Base-by-base conservation (phyloP, 2,888 invertebrate genomes). In the Rosalia funebris region DNA sequence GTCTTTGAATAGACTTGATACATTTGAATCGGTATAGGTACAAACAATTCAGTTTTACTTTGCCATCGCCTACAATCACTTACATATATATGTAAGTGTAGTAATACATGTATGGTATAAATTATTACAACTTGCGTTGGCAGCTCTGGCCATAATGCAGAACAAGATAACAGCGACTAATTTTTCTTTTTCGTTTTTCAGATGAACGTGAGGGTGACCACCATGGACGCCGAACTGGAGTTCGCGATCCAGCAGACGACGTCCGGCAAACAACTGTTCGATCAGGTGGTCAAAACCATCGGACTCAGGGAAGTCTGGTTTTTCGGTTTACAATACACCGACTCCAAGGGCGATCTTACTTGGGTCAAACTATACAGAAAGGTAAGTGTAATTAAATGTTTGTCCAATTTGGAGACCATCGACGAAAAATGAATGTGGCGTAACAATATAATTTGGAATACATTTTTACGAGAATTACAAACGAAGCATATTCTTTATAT, bases 181-280 rank as follows among this genome's bases (percentile, higher is more conserved):
- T n/a, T n/a, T n/a, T n/a, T n/a, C n/a, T n/a, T n/a, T n/a, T n/a
- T n/a, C n/a, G 25, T 54, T 68, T 82, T 84, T 1, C 84, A 95
- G 95, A 94, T 98, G 89, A 98, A 98, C 89, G 98, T 99, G 82
- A 93, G 98, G 84, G 99, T 99, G 87, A 98, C 96, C 84, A 98
- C 98, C 82, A 98, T 99, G 98, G 99, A 99, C 88, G 98, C 99
- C 84, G 99, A 99, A 89, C 88, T 99, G 91, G 98, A 99, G 90
- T 99, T 99, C 89, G 96, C 98, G 84, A 99, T 99, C 90, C 98
- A 98, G 89, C 95, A 94, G 83, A 96, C 94, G 81, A 99, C 99
- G 77, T 98, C 98, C 74, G 99, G 99, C 81, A 99, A 98, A 84
- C 98, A 99, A 84, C 90, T 99, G 66, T 99, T 99, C 84, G 99